Evolutionary conservation across 1,140 invertebrate species (phyloP), one percentile per base, ranked within the genome.

Genomic region (Ridgeia piscesae): DNA sequence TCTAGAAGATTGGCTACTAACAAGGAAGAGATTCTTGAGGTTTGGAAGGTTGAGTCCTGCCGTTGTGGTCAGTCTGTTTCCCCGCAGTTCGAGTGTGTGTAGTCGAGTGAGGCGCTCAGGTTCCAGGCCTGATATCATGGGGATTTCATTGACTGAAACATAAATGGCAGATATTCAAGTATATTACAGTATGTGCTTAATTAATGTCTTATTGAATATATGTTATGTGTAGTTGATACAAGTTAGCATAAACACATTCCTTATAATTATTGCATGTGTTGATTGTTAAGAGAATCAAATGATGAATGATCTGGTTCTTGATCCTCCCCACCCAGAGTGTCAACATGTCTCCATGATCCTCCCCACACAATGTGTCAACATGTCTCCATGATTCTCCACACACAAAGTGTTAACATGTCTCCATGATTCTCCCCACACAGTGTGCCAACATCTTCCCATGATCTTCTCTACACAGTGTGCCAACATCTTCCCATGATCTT

Each of bases 21-120:
- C 95, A 93, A 96, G 48, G 93, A 96, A 96, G 34, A 96, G 94
- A 93, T 96, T 96, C 94, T 95, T 96, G 14, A 96, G 91, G 91
- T 95, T 96, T 34, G 95, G 95, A 27, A 96, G 92, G 91, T 93
- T 93, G 88, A 96, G 93, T 88, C 96, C 96, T 92, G 94, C 95
- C 35, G 95, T 95, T 2, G 94, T 94, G 89, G 94, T 94, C 11
- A 96, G 94, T 92, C 95, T 95, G 93, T 96, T 96, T 50, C 95
- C 95, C 92, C 95, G 88, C 31, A 96, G 92, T 93, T 96, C 95
- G 35, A 96, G 92, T 48, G 95, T 95, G 89, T 96, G 95, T 35
- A 96, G 93, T 50, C 95, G 92, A 31, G 94, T 92, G 34, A 95
- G 92, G 91, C 95, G 95, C 0, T 91, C 91, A n/a, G 94, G 92